Conservation (phyloP, 2,888 invertebrate genomes). For the Lithophane semibrunnea region DNA sequence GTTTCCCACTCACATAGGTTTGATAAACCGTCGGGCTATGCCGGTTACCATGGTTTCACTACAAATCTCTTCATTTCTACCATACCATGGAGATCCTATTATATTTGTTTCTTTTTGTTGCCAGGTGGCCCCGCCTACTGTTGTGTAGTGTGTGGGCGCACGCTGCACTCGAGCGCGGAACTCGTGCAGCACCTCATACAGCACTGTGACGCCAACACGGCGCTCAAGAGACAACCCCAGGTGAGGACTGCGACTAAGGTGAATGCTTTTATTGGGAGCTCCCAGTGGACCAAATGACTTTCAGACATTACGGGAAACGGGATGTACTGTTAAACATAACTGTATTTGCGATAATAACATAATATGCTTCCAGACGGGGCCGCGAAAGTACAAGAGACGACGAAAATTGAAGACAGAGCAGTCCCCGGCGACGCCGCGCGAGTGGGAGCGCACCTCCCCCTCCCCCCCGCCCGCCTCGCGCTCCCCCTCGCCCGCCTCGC, state of each 20-base stretch:
- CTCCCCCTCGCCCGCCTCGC: constrained; percentile 68
- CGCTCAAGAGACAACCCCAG: constrained; percentile 94
- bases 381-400: constrained; percentile 95
- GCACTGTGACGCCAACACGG: constrained; percentile 96
- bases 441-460: constrained; percentile 68
- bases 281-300: neutral
- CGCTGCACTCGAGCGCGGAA: constrained; percentile 93
- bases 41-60: neutral
- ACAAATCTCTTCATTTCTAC: neutral
- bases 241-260: constrained; percentile 73
- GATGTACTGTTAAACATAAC: neutral
- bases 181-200: constrained; percentile 95
- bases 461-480: constrained; percentile 61
- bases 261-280: constrained; percentile 9
- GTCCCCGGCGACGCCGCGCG: constrained; percentile 68
- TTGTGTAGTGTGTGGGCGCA: constrained; percentile 94
- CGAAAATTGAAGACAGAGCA: constrained; percentile 92
- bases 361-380: constrained; percentile 90
- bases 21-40: too few species aligned
- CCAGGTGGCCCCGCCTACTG: constrained; percentile 91
- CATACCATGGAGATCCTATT: too few species aligned
- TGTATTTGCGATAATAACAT: neutral
- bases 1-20: too few species aligned
- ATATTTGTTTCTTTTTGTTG: neutral
- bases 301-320: neutral